Base-by-base conservation (phyloP, 2,113 vertebrate species). In the Chloroceryle aenea region DNA sequence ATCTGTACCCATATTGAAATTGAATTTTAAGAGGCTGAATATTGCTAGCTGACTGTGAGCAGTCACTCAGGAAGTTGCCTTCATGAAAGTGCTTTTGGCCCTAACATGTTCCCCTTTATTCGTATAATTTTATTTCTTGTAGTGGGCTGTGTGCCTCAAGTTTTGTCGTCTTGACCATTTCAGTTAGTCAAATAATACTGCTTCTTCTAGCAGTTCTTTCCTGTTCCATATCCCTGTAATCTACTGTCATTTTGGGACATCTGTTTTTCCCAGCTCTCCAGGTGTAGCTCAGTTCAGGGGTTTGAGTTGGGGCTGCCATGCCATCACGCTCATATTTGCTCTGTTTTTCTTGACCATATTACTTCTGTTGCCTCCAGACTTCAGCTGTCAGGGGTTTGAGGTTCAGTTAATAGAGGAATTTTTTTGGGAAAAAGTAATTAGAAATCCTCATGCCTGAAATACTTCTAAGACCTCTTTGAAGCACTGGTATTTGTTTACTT, bases 401-500 rank as follows among this genome's bases (percentile, higher is more conserved):
- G 14, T 26, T 89, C 4, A 16, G 1, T 59, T 47, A 50, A 55
- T 6, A 34, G 47, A 78, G 16, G 17, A 82, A 11, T 9, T 63
- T 85, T 71, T 16, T 1, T 4, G 1, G 0, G 14, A 15, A 42
- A 19, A 73, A 38, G 4, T n/a, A 74, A 20, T 32, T 73, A 45
- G 42, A 34, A 85, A 59, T 20, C 1, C 21, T 91, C 27, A 34
- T 66, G 32, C 12, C 29, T 26, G 12, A 68, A 84, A 29, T 67
- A 63, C 40, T 86, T 80, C 19, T 63, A 23, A 83, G 67, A 55
- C 32, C 5, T 72, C 38, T 87, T 29, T 92, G 38, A 80, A 88
- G 17, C 26, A 25, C 48, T 84, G 42, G 3, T 85, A 11, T 81
- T 66, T 85, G 11, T 86, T 94, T 81, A 11, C 42, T 71, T 98